Percentiles rank a stretch among this genome's conserved stretches.
phyloP scores from a whole-genome alignment of 2,888 invertebrate species.

The Hemaris fuciformis region DNA sequence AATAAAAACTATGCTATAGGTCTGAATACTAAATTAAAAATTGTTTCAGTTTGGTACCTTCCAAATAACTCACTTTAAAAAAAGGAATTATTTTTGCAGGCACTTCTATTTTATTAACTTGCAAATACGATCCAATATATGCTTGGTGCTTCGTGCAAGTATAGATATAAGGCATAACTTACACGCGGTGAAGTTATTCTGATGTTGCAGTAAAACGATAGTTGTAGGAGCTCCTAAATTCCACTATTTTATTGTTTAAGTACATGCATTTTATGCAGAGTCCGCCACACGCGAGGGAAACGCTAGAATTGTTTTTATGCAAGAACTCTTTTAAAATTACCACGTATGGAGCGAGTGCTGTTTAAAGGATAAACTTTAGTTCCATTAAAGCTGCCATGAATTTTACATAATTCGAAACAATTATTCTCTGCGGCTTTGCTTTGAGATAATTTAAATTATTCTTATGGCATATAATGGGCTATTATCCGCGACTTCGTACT shows the following conservation, averaged over 20 bases:
- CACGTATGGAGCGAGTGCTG: background rate
- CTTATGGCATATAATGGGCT: too few relatives aligned
- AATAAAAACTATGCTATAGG: too few relatives aligned
- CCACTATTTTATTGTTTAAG: constrained; percentile 10
- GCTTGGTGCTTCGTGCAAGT: too few relatives aligned
- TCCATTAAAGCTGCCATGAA: background rate
- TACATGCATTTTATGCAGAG: constrained; percentile 2
- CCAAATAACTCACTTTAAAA: background rate
- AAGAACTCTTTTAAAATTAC: constrained; percentile 5
- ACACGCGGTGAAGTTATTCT: background rate
- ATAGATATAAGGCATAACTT: background rate
- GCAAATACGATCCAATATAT: too few relatives aligned
- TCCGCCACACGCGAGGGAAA: background rate
- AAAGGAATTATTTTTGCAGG: background rate
- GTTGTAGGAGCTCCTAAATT: background rate
- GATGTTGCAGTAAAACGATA: constrained; percentile 1
- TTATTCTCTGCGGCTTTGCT: background rate
- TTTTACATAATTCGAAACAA: constrained; percentile 3
- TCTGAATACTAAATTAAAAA: too few relatives aligned
- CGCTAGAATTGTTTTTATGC: constrained; percentile 6
- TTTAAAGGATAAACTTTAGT: background rate
- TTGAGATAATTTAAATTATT: background rate
- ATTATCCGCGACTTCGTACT: too few relatives aligned
- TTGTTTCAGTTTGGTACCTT: background rate
- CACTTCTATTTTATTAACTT: too few relatives aligned